Percentiles rank a stretch among this genome's conserved stretches.
Evolutionary conservation across 2,113 vertebrate genomes (phyloP).

Genomic region (Pachypanchax playfairii): DNA sequence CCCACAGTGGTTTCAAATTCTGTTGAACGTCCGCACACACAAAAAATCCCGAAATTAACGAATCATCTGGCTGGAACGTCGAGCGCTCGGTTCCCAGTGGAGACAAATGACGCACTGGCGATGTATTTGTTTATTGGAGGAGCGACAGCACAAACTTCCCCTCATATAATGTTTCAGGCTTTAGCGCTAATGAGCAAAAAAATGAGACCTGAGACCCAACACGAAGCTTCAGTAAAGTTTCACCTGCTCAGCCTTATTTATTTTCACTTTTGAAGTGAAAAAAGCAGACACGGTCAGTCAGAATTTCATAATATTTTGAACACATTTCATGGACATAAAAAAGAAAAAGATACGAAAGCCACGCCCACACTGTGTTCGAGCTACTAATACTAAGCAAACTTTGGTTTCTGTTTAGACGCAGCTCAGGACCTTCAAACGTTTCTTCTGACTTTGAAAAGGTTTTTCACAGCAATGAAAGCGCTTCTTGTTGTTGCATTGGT

Average conservation of each 20-base stretch:
- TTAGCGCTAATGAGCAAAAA: background rate
- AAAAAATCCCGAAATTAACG: background rate
- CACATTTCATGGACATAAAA: constrained; percentile 30
- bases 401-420: constrained; percentile 45
- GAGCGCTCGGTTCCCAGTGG: background rate
- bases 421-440: background rate
- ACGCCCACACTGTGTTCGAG: constrained; percentile 39
- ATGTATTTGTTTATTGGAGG: constrained; percentile 6
- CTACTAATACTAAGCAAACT: constrained; percentile 49
- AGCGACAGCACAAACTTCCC: background rate
- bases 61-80: background rate
- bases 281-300: background rate
- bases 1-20: background rate
- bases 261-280: background rate
- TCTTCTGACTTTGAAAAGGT: background rate
- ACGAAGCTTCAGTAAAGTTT: background rate
- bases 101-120: constrained; percentile 43
- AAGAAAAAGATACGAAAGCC: constrained; percentile 39
- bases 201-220: background rate
- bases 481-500: constrained; percentile 46
- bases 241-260: background rate
- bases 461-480: constrained; percentile 62
- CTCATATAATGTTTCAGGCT: background rate
- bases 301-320: background rate
- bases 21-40: background rate